A percentile compares a stretch with the other conserved stretches of the same genome.
These are phyloP conservation scores for Tretioscincus oriximinensis DNA, from an alignment of 2,113 vertebrate species.

Conservation along the genomic window DNA sequence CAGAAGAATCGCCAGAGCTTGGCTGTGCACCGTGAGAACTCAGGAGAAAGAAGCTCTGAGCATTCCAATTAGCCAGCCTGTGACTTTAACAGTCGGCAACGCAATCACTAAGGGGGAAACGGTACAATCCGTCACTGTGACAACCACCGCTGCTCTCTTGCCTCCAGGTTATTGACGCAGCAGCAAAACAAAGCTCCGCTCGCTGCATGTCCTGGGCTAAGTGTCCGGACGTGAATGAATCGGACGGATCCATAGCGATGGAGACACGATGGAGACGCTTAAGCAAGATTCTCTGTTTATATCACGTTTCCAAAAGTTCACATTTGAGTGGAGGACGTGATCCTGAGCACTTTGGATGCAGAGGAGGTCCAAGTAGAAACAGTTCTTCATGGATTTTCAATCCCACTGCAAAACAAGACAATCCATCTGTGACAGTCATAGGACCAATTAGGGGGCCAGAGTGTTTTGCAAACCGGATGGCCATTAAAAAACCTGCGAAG, in stretches of 20 bases:
- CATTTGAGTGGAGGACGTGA: too few relatives aligned
- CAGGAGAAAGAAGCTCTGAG: neutral
- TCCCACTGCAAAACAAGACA: too few relatives aligned
- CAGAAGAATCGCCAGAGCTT: neutral
- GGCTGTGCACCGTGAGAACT: conserved; percentile 1
- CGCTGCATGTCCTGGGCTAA: conserved; percentile 45
- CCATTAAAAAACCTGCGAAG: too few relatives aligned
- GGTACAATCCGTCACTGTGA: neutral
- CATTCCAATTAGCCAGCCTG: neutral
- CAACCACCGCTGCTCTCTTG: neutral
- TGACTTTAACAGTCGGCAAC: neutral
- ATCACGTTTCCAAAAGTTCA: too few relatives aligned
- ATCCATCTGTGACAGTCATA: too few relatives aligned
- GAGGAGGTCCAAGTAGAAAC: too few relatives aligned
- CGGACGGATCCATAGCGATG: conserved; percentile 50
- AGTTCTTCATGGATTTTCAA: too few relatives aligned
- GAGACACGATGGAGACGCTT: conserved; percentile 28
- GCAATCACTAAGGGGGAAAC: fast-evolving
- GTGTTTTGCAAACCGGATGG: too few relatives aligned
- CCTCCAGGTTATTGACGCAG: conserved; percentile 25
- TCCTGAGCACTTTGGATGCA: too few relatives aligned
- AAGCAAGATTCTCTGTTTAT: conserved; percentile 21
- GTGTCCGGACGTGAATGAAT: conserved; percentile 61
- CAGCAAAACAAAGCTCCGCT: conserved; percentile 12
- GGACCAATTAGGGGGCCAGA: too few relatives aligned